phyloP scores from a whole-genome alignment of 30 jellyfish, hydroid and myxozoan species.

The Mastigias papua region DNA sequence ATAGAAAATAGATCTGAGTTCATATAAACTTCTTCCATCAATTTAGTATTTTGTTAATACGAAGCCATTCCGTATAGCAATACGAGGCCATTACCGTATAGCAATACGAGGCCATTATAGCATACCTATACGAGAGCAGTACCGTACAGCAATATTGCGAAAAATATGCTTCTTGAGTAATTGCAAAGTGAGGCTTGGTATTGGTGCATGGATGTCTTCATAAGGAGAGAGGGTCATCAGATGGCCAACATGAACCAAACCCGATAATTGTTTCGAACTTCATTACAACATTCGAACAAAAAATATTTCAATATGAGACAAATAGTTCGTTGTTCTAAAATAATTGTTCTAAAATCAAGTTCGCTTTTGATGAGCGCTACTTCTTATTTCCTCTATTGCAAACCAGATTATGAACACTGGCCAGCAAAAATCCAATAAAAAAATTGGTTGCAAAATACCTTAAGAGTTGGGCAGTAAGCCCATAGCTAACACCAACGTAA shows the following conservation, averaged over 20 bases:
- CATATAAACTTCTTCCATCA: not conserved
- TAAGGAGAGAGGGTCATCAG: too few relatives aligned
- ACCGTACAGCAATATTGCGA: not conserved
- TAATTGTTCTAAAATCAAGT: not conserved
- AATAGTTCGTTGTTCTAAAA: not conserved
- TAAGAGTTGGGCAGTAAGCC: constrained; percentile 88
- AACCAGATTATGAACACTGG: not conserved
- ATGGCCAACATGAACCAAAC: too few relatives aligned
- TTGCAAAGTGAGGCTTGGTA: not conserved
- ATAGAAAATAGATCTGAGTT: not conserved
- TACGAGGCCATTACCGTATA: too few relatives aligned
- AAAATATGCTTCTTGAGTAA: not conserved
- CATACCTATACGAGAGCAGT: too few relatives aligned
- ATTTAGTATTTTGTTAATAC: too few relatives aligned
- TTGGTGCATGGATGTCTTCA: not conserved
- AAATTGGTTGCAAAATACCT: constrained; percentile 55
- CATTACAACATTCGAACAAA: too few relatives aligned
- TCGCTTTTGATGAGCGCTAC: not conserved
- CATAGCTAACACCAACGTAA: constrained; percentile 98
- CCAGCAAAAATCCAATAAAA: not conserved
- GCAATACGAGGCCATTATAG: too few relatives aligned
- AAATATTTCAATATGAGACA: too few relatives aligned
- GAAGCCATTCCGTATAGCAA: too few relatives aligned
- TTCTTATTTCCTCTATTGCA: not conserved
- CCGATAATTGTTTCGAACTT: too few relatives aligned